Evolutionary conservation across 2,888 invertebrate species (phyloP), one percentile per base, ranked within the genome.

Genomic region (Brenthis ino): DNA sequence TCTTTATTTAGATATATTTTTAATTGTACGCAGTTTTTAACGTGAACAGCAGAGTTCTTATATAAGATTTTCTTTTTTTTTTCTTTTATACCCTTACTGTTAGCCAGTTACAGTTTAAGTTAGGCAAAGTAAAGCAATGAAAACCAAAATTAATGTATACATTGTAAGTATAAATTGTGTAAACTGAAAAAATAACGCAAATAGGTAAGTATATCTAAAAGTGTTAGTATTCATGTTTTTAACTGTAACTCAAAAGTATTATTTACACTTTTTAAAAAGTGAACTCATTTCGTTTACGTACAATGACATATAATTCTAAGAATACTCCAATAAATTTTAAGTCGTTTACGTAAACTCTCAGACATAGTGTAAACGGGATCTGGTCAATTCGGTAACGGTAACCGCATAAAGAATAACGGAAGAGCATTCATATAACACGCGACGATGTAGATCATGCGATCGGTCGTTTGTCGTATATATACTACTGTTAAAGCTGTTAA

Each of bases 311-410:
- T 65, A 50, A 14, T 50, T 57, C 57, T 50, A 48, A 64, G 55
- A 64, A 64, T 47, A 64, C 54, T 56, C 50, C 33, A 67, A 43
- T 61, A 67, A 61, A 61, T 61, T 48, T 64, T 53, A 24, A 63
- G 20, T 24, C 24, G n/a, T 64, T 14, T 50, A 60, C 60, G 50
- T 60, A 69, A 50, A 64, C 70, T 66, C 64, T 57, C 66, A 65
- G 65, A 67, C 37, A 65, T 66, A 53, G 28, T 71, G 74, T 71
- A 65, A 75, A 76, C 73, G 76, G 74, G 77, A 80, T 81, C 82
- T 83, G 84, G 86, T 82, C 87, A 83, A 85, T 86, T 86, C 85
- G 81, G 85, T 90, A 89, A 89, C 90, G 89, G 89, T 74, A 75
- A 77, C 76, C 77, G 74, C 74, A 77, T 74, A 80, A 79, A 78